A percentile compares a stretch with the other conserved stretches of the same genome.
Conservation (phyloP, 2,113 vertebrate species). For the Trematocara zebra region DNA sequence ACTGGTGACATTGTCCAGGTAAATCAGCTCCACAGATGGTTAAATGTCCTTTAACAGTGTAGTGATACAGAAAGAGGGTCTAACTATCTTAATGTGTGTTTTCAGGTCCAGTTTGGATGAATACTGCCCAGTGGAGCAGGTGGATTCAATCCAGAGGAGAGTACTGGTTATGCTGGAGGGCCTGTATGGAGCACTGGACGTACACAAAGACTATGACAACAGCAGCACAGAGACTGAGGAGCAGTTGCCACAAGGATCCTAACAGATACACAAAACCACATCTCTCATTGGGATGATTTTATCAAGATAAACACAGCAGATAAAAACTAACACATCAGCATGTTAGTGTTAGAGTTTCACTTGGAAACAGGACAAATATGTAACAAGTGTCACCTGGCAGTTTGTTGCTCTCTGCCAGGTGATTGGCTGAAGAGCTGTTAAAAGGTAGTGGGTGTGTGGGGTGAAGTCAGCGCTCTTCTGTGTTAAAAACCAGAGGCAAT, state of each 20-base stretch:
- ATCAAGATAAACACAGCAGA: not conserved
- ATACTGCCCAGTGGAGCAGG: constrained; percentile 94
- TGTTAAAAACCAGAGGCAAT: no score
- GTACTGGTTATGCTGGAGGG: constrained; percentile 72
- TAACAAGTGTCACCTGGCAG: no score
- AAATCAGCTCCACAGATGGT: not conserved
- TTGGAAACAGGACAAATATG: not conserved
- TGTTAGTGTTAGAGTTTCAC: not conserved
- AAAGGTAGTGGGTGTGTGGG: no score
- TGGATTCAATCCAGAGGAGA: constrained; percentile 83
- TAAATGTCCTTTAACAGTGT: not conserved
- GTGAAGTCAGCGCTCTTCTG: no score
- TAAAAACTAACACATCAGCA: not conserved
- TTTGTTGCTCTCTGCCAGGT: no score
- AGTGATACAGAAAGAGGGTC: not conserved
- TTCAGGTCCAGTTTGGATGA: constrained; percentile 93
- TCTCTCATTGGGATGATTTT: fast-evolving
- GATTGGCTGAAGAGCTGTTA: no score
- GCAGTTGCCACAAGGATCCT: not conserved
- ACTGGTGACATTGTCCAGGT: constrained; percentile 90
- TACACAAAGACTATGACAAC: constrained; percentile 79
- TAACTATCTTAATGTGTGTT: not conserved
- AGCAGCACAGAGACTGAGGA: not conserved
- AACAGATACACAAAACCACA: not conserved
- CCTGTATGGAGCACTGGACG: constrained; percentile 79